Evolutionary conservation across 2,888 invertebrate species (phyloP), one percentile per base, ranked within the genome.

Genomic region (Synanthedon vespiformis): DNA sequence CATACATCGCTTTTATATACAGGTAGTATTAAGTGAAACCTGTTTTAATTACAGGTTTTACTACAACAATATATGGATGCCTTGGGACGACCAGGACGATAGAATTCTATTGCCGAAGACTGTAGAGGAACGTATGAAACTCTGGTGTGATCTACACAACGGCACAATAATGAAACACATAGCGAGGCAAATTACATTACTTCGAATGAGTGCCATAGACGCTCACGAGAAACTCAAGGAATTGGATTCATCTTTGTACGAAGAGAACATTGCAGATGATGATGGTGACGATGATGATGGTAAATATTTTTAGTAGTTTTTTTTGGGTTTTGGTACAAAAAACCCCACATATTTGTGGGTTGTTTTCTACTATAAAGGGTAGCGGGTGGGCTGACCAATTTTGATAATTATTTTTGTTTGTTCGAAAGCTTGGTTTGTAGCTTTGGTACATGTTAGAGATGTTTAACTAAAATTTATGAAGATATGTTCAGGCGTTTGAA

Each of bases 81-180:
- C 92, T 0, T 93, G 92, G 92, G 87, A 87, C 40, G 92, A 92
- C 58, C 78, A 88, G 48, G 92, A 92, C 53, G 90, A 91, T 53
- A 91, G 91, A 59, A 83, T 89, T 1, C 66, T 86, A 0, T 59
- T 83, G 0, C 78, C 84, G 1, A 75, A 76, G n/a, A 85, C 84
- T 16, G 81, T 88, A 40, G 82, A 86, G 57, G 83, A 86, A 48
- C 74, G 88, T 34, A 84, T 87, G 83, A 71, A 75, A 1, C 75
- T 88, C 1, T 88, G 86, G 86, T 69, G 73, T 0, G 83, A 84
- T 2, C 70, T 86, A 40, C 81, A 81, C 61, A 81, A 79, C 41
- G 80, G 85, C 0, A 67, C 69, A 1, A 80, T 87, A 60, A 84
- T 85, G 0, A 72, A 68, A 55, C 79, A 70, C 53, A 70, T 83